A percentile compares a stretch with the other conserved stretches of the same genome.
phyloP scores from a whole-genome alignment of 30 jellyfish, hydroid and myxozoan species.

The Hydractinia symbiolongicarpus region DNA sequence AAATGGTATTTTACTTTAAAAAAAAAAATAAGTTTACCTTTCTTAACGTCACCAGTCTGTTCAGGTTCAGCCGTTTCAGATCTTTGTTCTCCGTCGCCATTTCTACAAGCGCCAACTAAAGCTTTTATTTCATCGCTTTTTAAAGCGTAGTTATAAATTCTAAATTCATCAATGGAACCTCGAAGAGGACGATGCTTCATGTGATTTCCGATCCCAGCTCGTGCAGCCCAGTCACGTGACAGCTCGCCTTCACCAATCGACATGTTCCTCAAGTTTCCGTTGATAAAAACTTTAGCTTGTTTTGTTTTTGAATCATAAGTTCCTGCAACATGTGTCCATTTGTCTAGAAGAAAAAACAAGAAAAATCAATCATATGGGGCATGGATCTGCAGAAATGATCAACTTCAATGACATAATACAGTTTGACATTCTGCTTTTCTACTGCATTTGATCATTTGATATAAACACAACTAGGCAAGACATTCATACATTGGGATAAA shows the following conservation, averaged over 20 bases:
- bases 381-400: not conserved
- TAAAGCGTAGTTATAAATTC: conserved; percentile 86
- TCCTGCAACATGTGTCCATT: conserved; percentile 98
- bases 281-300: conserved; percentile 78
- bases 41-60: conserved; percentile 12
- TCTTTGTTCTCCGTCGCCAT: conserved; percentile 16
- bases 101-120: conserved; percentile 50
- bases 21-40: conserved; percentile 2
- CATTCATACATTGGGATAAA: not conserved
- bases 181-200: conserved; percentile 60
- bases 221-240: conserved; percentile 94
- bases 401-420: no score
- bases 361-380: no score
- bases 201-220: conserved; percentile 84
- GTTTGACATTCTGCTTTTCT: no score
- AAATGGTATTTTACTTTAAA: not conserved
- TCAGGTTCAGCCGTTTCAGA: conserved; percentile 24
- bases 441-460: no score
- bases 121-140: conserved; percentile 83
- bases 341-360: conserved; percentile 15
- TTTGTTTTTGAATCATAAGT: conserved; percentile 79
- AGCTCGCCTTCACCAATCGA: conserved; percentile 79
- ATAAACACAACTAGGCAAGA: not conserved
- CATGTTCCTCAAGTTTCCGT: conserved; percentile 79
- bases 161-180: conserved; percentile 88